A percentile compares a stretch with the other conserved stretches of the same genome.
phyloP scores from a whole-genome alignment of 2,888 invertebrate genomes.

The Girardia tigrina region DNA sequence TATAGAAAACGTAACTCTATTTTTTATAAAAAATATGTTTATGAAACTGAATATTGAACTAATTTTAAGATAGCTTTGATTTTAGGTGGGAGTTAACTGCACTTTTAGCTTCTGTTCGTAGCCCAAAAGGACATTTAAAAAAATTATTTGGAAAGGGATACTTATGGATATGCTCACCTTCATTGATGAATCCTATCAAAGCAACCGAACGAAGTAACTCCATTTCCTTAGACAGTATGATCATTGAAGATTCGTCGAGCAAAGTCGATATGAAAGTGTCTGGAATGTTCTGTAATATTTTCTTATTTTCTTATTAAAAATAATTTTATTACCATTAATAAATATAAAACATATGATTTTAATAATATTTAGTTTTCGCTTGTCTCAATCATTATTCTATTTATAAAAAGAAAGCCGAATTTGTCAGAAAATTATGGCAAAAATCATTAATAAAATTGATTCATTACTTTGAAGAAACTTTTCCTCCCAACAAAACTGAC shows the following conservation, averaged over 20 bases:
- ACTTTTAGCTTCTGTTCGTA: neutral
- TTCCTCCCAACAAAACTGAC: neutral
- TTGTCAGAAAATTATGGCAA: neutral
- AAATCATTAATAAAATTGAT: neutral
- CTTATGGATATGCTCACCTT: neutral
- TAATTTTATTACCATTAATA: neutral
- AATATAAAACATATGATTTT: neutral
- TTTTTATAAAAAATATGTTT: too few relatives aligned
- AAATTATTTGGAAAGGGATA: neutral
- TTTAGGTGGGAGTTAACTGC: neutral
- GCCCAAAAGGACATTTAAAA: neutral
- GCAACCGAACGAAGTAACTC: neutral
- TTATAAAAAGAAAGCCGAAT: slow-evolving; percentile 11
- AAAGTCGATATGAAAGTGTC: neutral
- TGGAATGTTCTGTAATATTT: neutral
- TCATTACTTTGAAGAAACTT: neutral
- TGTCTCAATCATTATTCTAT: neutral
- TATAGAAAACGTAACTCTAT: too few relatives aligned
- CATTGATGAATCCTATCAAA: neutral
- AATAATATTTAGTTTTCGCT: neutral
- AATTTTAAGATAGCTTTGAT: neutral
- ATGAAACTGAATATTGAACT: too few relatives aligned
- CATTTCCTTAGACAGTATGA: neutral
- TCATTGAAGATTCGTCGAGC: neutral
- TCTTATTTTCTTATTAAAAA: neutral